Percentiles rank a stretch among this genome's conserved stretches.
These are phyloP conservation scores for Xanthorhoe spadicearia DNA, from an alignment of 2,888 invertebrate genomes.

Conservation along the genomic window DNA sequence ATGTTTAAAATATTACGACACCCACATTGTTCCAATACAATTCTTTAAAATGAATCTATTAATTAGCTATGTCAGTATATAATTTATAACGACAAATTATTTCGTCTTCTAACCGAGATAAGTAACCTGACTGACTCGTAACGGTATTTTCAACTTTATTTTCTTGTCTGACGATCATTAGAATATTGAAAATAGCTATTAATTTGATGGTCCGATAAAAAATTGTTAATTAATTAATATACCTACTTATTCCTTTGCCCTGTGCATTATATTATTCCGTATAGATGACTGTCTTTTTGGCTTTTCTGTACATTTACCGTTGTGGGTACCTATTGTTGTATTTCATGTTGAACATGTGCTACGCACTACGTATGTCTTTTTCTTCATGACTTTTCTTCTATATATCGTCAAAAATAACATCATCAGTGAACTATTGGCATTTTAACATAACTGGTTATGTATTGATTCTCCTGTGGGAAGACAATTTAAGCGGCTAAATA, in stretches of 20 bases:
- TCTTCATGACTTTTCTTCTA: too few species aligned
- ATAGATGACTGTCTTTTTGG: neutral
- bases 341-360: too few species aligned
- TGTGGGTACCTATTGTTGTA: too few species aligned
- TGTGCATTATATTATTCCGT: neutral
- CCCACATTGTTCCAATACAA: too few species aligned
- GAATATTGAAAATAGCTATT: constrained; percentile 21
- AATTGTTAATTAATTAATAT: neutral
- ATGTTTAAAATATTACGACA: too few species aligned
- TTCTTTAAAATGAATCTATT: neutral
- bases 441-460: constrained; percentile 2
- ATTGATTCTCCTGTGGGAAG: constrained; percentile 19
- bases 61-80: constrained; percentile 3
- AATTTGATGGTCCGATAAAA: constrained; percentile 20
- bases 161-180: constrained; percentile 17
- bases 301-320: too few species aligned
- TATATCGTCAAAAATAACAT: neutral
- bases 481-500: constrained; percentile 28
- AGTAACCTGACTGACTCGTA: constrained; percentile 11
- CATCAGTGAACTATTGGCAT: constrained; percentile 12
- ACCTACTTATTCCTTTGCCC: neutral
- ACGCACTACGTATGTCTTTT: too few species aligned
- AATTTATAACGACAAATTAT: constrained; percentile 11
- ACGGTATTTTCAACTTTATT: constrained; percentile 20
- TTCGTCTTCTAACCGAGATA: constrained; percentile 27